phyloP scores from a whole-genome alignment of 2,113 vertebrate species.

The Maccullochella peelii region DNA sequence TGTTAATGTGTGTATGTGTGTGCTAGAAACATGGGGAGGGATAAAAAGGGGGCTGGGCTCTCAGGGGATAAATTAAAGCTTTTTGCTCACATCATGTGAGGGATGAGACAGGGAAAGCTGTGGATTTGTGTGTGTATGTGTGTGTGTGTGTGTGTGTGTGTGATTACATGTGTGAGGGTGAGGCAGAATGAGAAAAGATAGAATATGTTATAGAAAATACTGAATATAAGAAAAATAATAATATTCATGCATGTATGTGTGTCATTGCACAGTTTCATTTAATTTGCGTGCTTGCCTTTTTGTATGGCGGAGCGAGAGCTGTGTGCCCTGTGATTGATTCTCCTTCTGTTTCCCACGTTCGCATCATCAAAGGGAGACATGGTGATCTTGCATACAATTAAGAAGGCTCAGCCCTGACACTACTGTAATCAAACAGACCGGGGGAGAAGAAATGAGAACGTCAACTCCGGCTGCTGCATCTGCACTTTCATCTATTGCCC shows the following conservation, averaged over 20 bases:
- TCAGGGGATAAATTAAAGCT: slow-evolving; percentile 36
- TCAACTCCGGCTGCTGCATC: slow-evolving; percentile 69
- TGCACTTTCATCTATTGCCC: slow-evolving; percentile 75
- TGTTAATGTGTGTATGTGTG: slow-evolving; percentile 2
- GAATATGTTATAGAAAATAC: slow-evolving; percentile 13
- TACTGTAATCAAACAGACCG: slow-evolving; percentile 73
- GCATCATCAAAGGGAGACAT: slow-evolving; percentile 72
- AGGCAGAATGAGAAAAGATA: slow-evolving; percentile 10
- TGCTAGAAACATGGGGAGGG: neutral
- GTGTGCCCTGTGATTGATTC: slow-evolving; percentile 66
- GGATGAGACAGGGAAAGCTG: neutral
- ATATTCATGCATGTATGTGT: slow-evolving; percentile 1
- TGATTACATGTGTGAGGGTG: slow-evolving; percentile 21
- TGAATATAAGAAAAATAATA: slow-evolving; percentile 38
- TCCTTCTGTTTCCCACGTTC: slow-evolving; percentile 50
- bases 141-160: slow-evolving; percentile 5
- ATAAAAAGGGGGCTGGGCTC: neutral
- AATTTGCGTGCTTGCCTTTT: slow-evolving; percentile 27
- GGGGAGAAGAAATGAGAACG: slow-evolving; percentile 68
- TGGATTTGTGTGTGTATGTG: slow-evolving; percentile 21
- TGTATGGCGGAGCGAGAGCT: slow-evolving; percentile 11
- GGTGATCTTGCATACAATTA: slow-evolving; percentile 76
- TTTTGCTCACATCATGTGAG: slow-evolving; percentile 38
- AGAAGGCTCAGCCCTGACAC: slow-evolving; percentile 67
- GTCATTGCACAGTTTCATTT: slow-evolving; percentile 1